Base-by-base conservation (phyloP, 2,113 vertebrate genomes). In the Oenanthe oenanthe region DNA sequence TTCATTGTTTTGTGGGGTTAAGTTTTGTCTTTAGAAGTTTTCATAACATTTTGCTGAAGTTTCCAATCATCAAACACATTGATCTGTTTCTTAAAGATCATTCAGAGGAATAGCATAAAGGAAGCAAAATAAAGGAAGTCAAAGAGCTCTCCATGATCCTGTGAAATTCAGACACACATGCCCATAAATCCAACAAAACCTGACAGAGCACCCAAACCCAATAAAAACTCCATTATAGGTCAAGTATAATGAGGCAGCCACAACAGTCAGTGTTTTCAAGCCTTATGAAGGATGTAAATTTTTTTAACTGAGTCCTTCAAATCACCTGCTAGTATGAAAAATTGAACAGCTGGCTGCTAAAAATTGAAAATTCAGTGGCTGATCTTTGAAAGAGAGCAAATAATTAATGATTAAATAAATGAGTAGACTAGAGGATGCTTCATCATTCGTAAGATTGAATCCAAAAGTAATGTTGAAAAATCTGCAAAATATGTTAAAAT, bases 171-270 rank as follows among this genome's bases (percentile, higher is more conserved):
- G 12, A 29, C 4, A 9, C 4, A 3, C 1, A 26, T 22, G 26
- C 25, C 3, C 9, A 73, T 22, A 77, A 36, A 3, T 2, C 19
- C 4, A 57, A 34, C 2, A 56, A 89, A 81, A 54, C 25, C 7
- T 7, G 31, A 40, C 5, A 75, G 54, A 77, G 1, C 6, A 82
- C 4, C 2, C 28, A 80, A 81, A 84, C 1, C 1, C 22, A 32
- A 17, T 9, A 63, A 68, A 42, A 56, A 0, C 1, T 0, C 2
- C 2, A 4, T 20, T 56, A 36, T 6, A 56, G 2, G 7, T 77
- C 12, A 74, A 20, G 2, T 51, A n/a, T 15, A 75, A 32, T 48
- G 17, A 78, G 5, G 12, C 14, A 45, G 12, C 3, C 19, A 29
- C 15, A 87, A 34, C 0, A 2, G 5, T 29, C 26, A 71, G 26